These are phyloP conservation scores for Encarsia formosa DNA, from an alignment of 2,888 invertebrate genomes.

Conservation along the genomic window DNA sequence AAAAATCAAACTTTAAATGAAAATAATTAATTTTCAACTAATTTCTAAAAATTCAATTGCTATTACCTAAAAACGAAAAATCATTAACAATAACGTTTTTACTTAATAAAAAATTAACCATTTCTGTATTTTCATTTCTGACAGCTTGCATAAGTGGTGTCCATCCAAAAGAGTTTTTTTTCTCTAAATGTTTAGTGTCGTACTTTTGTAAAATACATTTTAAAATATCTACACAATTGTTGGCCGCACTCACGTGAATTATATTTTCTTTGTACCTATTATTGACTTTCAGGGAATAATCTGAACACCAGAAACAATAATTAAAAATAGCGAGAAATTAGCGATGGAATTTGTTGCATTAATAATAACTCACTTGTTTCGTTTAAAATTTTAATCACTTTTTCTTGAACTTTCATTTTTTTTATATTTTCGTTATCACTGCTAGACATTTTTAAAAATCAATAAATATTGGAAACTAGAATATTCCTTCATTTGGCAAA, in stretches of 20 bases:
- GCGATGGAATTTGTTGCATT: neutral
- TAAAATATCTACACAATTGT: constrained; percentile 35
- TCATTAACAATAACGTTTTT: constrained; percentile 36
- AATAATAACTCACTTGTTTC: constrained; percentile 21
- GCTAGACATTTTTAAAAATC: too few species aligned
- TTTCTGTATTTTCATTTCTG: constrained; percentile 39
- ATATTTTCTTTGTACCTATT: constrained; percentile 45
- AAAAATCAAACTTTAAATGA: constrained; percentile 1
- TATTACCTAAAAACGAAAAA: constrained; percentile 40
- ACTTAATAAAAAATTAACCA: constrained; percentile 38
- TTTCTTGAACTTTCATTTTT: constrained; percentile 11
- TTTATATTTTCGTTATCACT: neutral
- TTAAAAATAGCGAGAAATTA: neutral
- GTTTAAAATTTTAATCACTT: constrained; percentile 23
- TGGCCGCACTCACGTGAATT: constrained; percentile 41
- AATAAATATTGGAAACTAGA: too few species aligned
- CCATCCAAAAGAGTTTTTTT: constrained; percentile 46
- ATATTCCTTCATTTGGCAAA: too few species aligned
- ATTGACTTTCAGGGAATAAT: constrained; percentile 38
- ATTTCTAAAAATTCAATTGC: too few species aligned
- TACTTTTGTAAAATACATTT: constrained; percentile 36
- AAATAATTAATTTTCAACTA: constrained; percentile 3
- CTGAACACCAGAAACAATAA: too few species aligned
- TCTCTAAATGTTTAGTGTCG: constrained; percentile 29
- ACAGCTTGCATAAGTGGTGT: constrained; percentile 47